A percentile compares a stretch with the other conserved stretches of the same genome.
Conservation (phyloP, 2,888 invertebrate species). For the Caenorhabditis panamensis region DNA sequence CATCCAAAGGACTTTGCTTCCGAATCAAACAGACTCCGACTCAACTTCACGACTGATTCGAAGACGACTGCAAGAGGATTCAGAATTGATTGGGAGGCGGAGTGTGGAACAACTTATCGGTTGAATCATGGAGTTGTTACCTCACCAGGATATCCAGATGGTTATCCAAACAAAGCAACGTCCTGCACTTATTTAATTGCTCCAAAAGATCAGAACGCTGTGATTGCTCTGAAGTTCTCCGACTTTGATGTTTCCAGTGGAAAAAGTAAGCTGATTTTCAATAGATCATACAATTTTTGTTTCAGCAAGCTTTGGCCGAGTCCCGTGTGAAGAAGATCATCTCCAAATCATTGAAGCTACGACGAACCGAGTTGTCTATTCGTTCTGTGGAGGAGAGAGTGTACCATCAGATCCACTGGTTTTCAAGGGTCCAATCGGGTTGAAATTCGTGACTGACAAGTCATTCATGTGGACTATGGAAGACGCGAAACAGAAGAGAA, state of each 20-base stretch:
- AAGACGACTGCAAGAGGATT: conserved; percentile 74
- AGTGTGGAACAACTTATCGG: conserved; percentile 72
- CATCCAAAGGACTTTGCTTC: conserved; percentile 65
- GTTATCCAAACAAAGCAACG: conserved; percentile 75
- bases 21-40: conserved; percentile 73
- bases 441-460: conserved; percentile 70
- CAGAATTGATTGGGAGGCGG: conserved; percentile 74
- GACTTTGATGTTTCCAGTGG: conserved; percentile 49
- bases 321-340: conserved; percentile 74
- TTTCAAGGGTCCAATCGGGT: conserved; percentile 73
- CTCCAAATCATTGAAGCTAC: conserved; percentile 73
- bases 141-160: conserved; percentile 78
- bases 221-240: conserved; percentile 52
- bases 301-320: conserved; percentile 52
- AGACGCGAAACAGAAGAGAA: conserved; percentile 22
- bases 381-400: conserved; percentile 66
- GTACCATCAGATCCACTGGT: conserved; percentile 60
- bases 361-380: conserved; percentile 56
- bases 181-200: conserved; percentile 76
- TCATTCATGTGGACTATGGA: conserved; percentile 48
- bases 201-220: conserved; percentile 58
- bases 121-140: conserved; percentile 76
- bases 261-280: conserved; percentile 29
- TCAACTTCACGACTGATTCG: conserved; percentile 78
- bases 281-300: no score